phyloP scores from a whole-genome alignment of 2,888 invertebrate species.

The Leptothorax acervorum region DNA sequence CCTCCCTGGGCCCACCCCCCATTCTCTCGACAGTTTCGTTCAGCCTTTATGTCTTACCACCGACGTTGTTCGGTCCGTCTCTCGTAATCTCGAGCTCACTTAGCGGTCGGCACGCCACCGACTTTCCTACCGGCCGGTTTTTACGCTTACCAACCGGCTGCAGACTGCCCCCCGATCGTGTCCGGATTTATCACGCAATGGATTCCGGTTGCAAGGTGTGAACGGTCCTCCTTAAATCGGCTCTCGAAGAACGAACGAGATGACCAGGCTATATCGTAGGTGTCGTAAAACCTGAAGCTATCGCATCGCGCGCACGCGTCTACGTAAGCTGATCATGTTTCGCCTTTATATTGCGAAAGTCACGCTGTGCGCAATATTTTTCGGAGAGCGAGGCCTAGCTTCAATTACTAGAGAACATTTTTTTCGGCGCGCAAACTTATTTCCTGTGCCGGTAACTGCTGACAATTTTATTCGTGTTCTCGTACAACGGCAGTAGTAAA shows the following conservation, averaged over 20 bases:
- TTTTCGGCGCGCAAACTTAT: neutral
- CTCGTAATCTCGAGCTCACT: slow-evolving; percentile 42
- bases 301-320: neutral
- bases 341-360: neutral
- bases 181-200: slow-evolving; percentile 22
- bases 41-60: slow-evolving; percentile 41
- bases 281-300: slow-evolving; percentile 18
- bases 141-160: neutral
- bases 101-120: slow-evolving; percentile 16
- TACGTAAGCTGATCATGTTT: slow-evolving; percentile 29
- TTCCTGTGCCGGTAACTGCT: neutral
- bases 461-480: slow-evolving; percentile 28
- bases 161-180: neutral
- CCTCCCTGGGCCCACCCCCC: slow-evolving; percentile 18
- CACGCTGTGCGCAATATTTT: neutral
- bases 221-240: slow-evolving; percentile 33
- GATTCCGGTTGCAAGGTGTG: slow-evolving; percentile 20
- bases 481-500: neutral
- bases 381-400: neutral
- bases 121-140: neutral
- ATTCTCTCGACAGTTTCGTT: slow-evolving; percentile 57
- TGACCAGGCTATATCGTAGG: neutral
- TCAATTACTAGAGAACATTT: slow-evolving; percentile 10
- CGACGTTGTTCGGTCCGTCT: slow-evolving; percentile 24
- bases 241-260: slow-evolving; percentile 11